phyloP scores from a whole-genome alignment of 2,797 vertebrate species.

The Cyprinodon diabolis region DNA sequence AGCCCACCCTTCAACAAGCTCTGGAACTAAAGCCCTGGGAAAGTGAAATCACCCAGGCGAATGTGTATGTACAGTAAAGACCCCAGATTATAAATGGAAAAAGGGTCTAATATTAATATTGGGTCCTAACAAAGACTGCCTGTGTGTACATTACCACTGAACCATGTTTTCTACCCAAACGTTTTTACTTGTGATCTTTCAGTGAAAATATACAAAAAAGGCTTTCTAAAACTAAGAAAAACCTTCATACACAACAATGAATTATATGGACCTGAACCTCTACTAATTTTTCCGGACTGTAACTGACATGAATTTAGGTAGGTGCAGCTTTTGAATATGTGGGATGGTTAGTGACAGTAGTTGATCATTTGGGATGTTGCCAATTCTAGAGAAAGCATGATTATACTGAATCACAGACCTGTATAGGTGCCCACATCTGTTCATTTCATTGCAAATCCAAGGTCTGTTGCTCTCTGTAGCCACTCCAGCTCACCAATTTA shows the following conservation, averaged over 20 bases:
- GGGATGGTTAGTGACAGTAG: constrained; percentile 31
- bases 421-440: constrained; percentile 69
- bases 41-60: no score
- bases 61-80: no score
- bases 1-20: no score
- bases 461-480: constrained; percentile 59
- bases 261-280: constrained; percentile 39
- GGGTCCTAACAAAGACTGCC: not conserved
- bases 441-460: constrained; percentile 65
- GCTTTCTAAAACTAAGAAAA: not conserved
- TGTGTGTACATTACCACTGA: not conserved
- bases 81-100: no score
- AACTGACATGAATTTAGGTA: constrained; percentile 51
- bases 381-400: constrained; percentile 51
- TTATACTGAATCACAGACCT: constrained; percentile 56
- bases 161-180: no score
- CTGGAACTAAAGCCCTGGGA: no score
- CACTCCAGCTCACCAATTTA: constrained; percentile 43
- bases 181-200: not conserved
- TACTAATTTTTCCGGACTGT: constrained; percentile 30
- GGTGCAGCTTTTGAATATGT: constrained; percentile 46
- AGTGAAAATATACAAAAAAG: not conserved
- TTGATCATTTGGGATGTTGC: constrained; percentile 39
- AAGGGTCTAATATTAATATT: no score
- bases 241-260: not conserved